Evolutionary conservation across 2,113 vertebrate species (phyloP).

Genomic region (Carollia perspicillata): DNA sequence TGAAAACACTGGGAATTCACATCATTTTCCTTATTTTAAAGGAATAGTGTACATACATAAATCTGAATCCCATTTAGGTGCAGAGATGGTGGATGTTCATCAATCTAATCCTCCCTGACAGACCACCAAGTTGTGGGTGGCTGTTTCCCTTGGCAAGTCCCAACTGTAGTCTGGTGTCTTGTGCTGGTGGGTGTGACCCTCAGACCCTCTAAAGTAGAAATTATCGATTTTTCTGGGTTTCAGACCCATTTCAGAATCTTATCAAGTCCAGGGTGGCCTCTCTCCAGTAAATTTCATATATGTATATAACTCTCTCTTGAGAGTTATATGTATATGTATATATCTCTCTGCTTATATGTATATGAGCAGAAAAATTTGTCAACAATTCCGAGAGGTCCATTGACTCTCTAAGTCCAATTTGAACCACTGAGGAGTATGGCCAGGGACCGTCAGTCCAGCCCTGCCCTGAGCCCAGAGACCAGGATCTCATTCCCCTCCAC

Average conservation of each 20-base stretch:
- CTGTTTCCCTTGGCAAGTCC: constrained; percentile 8
- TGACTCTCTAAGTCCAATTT: neutral
- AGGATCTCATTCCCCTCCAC: neutral
- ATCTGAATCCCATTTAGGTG: neutral
- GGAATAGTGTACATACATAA: neutral
- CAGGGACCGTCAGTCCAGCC: fast-evolving
- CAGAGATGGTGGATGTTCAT: neutral
- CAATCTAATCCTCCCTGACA: neutral
- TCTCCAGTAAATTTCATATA: neutral
- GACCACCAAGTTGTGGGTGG: neutral
- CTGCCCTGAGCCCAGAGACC: neutral
- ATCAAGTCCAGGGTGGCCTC: neutral
- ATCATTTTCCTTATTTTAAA: neutral
- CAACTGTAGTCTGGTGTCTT: neutral
- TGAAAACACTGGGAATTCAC: neutral
- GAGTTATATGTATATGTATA: no score
- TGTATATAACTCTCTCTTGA: no score
- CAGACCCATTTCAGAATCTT: neutral
- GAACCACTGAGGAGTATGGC: neutral
- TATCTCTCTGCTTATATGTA: no score
- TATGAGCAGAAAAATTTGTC: neutral
- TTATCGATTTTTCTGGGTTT: neutral
- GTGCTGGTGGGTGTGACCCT: neutral
- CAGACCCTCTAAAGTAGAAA: neutral
- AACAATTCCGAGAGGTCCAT: neutral